Percentiles rank a stretch among this genome's conserved stretches.
Evolutionary conservation across 2,113 vertebrate genomes (phyloP).

Genomic region (Callaeas wilsoni): DNA sequence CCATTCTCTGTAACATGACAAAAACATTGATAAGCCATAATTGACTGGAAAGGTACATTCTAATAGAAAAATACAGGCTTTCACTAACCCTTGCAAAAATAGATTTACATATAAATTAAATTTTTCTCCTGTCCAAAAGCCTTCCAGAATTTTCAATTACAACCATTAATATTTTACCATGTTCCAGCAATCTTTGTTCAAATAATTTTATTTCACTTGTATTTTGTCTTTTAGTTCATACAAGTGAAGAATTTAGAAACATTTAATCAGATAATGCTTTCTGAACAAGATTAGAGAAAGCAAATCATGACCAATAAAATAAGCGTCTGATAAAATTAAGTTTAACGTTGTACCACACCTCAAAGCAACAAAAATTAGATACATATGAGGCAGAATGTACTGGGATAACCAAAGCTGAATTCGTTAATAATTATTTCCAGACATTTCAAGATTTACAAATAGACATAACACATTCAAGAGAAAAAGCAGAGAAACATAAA

Average conservation of each 20-base stretch:
- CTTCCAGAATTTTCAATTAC: neutral
- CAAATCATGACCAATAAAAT: neutral
- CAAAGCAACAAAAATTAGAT: neutral
- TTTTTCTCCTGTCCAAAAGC: neutral
- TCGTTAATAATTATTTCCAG: neutral
- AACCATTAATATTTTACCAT: neutral
- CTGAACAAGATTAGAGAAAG: neutral
- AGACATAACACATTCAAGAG: neutral
- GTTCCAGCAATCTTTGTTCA: neutral
- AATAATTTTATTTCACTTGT: neutral
- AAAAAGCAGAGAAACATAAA: neutral
- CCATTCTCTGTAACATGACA: neutral
- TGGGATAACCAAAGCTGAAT: neutral
- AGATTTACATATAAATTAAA: conserved; percentile 29
- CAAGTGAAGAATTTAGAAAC: neutral
- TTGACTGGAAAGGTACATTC: neutral
- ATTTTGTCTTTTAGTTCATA: neutral
- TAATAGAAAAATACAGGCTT: neutral
- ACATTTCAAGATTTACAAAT: neutral
- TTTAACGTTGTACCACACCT: neutral
- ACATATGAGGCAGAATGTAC: neutral
- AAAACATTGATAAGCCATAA: neutral
- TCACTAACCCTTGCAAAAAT: neutral
- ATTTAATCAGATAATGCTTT: neutral
- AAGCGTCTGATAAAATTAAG: neutral